Percentiles rank a stretch among this genome's conserved stretches.
These are phyloP conservation scores for Rhagoletis pomonella DNA, from an alignment of 1,140 invertebrate genomes.

Conservation along the genomic window DNA sequence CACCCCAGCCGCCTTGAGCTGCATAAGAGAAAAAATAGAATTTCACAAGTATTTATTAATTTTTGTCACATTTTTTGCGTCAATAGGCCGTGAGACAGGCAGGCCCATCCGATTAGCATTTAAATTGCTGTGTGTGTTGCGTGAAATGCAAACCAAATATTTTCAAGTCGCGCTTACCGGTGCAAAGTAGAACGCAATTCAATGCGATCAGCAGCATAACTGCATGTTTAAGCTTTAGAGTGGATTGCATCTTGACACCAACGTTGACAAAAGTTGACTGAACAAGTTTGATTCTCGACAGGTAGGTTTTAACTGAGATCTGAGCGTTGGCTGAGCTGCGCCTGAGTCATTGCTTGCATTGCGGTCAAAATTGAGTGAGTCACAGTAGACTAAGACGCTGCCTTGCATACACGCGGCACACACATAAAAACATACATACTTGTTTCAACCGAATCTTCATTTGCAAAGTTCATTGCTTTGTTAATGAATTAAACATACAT, in stretches of 20 bases:
- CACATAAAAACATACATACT: not conserved
- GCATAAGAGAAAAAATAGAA: not conserved
- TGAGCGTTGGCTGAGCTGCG: not conserved
- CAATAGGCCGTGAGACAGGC: too few species aligned
- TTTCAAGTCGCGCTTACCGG: constrained; percentile 1
- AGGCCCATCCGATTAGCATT: too few species aligned
- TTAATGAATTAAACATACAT: not conserved
- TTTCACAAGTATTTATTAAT: too few species aligned
- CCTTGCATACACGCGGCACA: not conserved
- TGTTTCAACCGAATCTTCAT: not conserved
- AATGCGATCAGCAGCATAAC: constrained; percentile 19
- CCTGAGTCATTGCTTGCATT: constrained; percentile 19
- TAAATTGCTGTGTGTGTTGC: too few species aligned
- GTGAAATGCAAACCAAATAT: not conserved
- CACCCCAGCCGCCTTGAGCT: not conserved
- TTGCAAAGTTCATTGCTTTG: constrained; percentile 21
- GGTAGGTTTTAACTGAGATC: constrained; percentile 17
- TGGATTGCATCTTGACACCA: constrained; percentile 38
- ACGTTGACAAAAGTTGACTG: constrained; percentile 27
- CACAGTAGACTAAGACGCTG: not conserved
- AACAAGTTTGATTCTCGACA: not conserved
- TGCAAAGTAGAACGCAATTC: constrained; percentile 42
- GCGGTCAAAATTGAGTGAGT: not conserved
- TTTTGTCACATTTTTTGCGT: too few species aligned
- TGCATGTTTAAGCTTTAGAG: not conserved